These are phyloP conservation scores for Platypus cylindrus DNA, from an alignment of 2,888 invertebrate species.

Conservation along the genomic window DNA sequence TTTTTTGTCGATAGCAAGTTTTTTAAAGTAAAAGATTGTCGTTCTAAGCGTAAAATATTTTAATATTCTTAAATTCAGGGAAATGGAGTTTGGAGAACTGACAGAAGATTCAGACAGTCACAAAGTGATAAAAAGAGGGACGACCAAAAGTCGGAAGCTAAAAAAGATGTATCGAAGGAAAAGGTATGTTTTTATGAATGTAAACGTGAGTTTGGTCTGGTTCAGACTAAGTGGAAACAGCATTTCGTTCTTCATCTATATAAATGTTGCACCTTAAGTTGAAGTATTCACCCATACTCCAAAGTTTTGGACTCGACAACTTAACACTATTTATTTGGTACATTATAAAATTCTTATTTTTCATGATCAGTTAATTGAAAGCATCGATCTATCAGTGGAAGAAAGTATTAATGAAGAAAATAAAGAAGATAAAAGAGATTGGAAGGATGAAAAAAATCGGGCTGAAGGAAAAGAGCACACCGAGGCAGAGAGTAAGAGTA, in stretches of 20 bases:
- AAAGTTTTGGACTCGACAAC: too few relatives aligned
- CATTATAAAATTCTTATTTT: too few relatives aligned
- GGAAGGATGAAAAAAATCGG: constrained; percentile 30
- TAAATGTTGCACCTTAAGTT: too few relatives aligned
- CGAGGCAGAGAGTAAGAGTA: constrained; percentile 19
- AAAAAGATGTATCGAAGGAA: too few relatives aligned
- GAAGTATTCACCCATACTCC: too few relatives aligned
- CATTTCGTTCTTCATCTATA: too few relatives aligned
- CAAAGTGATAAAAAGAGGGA: constrained; percentile 12
- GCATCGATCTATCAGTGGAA: constrained; percentile 6
- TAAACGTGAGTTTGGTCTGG: too few relatives aligned
- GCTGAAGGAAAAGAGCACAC: constrained; percentile 30
- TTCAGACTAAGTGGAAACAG: too few relatives aligned
- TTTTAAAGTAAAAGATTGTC: too few relatives aligned
- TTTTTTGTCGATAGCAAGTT: too few relatives aligned
- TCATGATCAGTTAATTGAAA: not conserved
- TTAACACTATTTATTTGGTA: not conserved
- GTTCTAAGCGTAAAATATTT: too few relatives aligned
- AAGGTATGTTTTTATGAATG: too few relatives aligned
- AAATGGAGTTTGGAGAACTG: constrained; percentile 7
- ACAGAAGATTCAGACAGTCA: constrained; percentile 14
- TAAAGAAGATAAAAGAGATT: constrained; percentile 27
- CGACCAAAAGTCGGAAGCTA: constrained; percentile 13
- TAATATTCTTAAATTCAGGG: constrained; percentile 9
- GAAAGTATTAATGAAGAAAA: constrained; percentile 19